Percentiles rank a stretch among this genome's conserved stretches.
Conservation (phyloP, 2,113 vertebrate genomes). For the Verasper variegatus region DNA sequence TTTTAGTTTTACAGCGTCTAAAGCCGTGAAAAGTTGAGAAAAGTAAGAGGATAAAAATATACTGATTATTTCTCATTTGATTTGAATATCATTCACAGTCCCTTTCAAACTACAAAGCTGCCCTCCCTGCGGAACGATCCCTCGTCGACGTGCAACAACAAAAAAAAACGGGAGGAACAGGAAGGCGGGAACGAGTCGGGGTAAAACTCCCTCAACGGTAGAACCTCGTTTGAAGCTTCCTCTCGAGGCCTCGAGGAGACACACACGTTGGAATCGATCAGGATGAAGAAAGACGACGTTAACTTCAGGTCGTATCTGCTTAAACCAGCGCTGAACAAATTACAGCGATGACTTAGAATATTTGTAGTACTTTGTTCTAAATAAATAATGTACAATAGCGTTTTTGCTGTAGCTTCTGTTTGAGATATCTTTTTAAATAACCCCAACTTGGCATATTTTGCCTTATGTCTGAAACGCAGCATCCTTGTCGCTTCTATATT, state of each 20-base stretch:
- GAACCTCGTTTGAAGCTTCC: slow-evolving; percentile 57
- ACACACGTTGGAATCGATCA: slow-evolving; percentile 26
- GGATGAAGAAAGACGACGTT: slow-evolving; percentile 27
- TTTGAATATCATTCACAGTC: slow-evolving; percentile 32
- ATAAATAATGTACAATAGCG: too few species aligned
- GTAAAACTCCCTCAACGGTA: slow-evolving; percentile 42
- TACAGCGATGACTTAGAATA: slow-evolving; percentile 11
- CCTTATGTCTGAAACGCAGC: background rate
- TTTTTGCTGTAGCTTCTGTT: background rate
- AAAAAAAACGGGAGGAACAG: slow-evolving; percentile 24
- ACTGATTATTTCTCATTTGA: slow-evolving; percentile 5
- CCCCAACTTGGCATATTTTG: background rate
- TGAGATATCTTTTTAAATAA: background rate
- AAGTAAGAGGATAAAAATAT: background rate
- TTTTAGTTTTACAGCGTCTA: background rate
- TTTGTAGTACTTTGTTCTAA: background rate
- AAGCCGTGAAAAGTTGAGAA: background rate
- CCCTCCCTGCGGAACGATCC: slow-evolving; percentile 10
- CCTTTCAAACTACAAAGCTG: slow-evolving; percentile 27
- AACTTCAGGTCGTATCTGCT: slow-evolving; percentile 1
- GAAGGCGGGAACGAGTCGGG: slow-evolving; percentile 32
- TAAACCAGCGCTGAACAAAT: slow-evolving; percentile 8
- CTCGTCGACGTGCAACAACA: slow-evolving; percentile 1
- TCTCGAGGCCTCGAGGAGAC: slow-evolving; percentile 33
- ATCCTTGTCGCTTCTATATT: background rate